Evolutionary conservation across 2,888 invertebrate species (phyloP), one percentile per base, ranked within the genome.

Genomic region (Acrocyrtus sp.): DNA sequence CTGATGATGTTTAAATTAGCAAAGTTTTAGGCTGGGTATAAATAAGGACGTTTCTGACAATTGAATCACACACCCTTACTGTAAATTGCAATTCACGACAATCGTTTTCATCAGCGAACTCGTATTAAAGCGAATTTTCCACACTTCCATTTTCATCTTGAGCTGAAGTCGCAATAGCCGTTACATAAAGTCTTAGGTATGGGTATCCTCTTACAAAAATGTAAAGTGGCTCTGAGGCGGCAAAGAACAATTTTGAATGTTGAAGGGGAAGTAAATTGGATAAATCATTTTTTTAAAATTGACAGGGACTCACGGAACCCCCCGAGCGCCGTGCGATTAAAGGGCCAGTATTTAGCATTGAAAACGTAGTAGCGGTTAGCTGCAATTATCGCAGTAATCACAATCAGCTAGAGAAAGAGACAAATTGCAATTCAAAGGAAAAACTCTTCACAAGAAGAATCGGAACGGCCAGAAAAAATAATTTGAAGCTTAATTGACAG

Each of bases 41-140:
- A n/a, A n/a, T 41, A 4, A 41, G 15, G 29, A 39, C n/a, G 12
- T 26, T 57, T 43, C 45, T 47, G 47, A 60, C 60, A 60, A 60
- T 47, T 47, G 60, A 60, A 60, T 60, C 47, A 27, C 15, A 57
- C 12, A 22, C 41, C 22, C 24, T 45, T 26, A 45, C 15, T 22
- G 24, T 39, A 50, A 50, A 61, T 50, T 50, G 10, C 50, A 50
- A 50, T 22, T 61, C 61, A 61, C 39, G 50, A 26, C 22, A 4
- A 34, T 12, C 5, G 12, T 12, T 34, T 12, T 34, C 12, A 34
- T 34, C 34, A 34, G 6, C 34, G 12, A 34, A 34, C 5, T 34
- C 12, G 34, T 34, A 34, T 34, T 8, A 34, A 34, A 34, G 34
- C 34, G 34, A 34, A 34, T 34, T 34, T 12, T 8, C 34, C 34